These are phyloP conservation scores for Eulemur coronatus DNA, from an alignment of 2,797 vertebrate genomes.

Conservation along the genomic window DNA sequence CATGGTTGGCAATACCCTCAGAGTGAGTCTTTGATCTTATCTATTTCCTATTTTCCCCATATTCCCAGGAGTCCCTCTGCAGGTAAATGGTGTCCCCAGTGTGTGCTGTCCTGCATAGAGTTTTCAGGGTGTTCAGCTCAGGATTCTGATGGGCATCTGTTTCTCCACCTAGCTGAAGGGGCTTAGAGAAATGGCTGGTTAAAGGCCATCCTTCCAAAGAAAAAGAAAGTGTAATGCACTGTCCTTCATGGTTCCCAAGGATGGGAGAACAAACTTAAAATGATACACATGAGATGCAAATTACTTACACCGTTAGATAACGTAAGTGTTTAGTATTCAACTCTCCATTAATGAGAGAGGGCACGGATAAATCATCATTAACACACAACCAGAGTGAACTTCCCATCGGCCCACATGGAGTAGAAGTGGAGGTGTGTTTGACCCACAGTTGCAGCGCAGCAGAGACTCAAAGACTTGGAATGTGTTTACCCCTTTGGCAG, in stretches of 20 bases:
- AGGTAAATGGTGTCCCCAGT: neutral
- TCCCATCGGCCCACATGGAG: neutral
- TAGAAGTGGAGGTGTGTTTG: neutral
- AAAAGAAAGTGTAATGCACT: neutral
- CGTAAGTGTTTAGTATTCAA: neutral
- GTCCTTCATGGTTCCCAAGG: neutral
- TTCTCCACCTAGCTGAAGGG: neutral
- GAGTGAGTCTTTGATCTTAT: neutral
- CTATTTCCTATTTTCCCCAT: neutral
- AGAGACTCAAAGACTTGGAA: neutral
- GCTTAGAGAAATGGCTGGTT: neutral
- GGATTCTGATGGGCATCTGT: neutral
- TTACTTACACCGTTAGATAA: neutral
- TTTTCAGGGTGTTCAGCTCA: neutral
- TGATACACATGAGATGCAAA: neutral
- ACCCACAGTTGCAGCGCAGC: neutral
- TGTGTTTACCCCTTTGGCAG: constrained; percentile 23
- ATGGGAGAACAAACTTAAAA: neutral
- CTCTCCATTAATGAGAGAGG: neutral
- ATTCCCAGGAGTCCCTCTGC: neutral
- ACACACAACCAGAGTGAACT: neutral
- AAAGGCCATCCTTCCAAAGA: neutral
- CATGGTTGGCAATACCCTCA: neutral
- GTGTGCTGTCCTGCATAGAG: neutral
- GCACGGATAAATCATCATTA: neutral